Conservation (phyloP, 1,140 invertebrate genomes). For the Eufriesea mexicana region DNA sequence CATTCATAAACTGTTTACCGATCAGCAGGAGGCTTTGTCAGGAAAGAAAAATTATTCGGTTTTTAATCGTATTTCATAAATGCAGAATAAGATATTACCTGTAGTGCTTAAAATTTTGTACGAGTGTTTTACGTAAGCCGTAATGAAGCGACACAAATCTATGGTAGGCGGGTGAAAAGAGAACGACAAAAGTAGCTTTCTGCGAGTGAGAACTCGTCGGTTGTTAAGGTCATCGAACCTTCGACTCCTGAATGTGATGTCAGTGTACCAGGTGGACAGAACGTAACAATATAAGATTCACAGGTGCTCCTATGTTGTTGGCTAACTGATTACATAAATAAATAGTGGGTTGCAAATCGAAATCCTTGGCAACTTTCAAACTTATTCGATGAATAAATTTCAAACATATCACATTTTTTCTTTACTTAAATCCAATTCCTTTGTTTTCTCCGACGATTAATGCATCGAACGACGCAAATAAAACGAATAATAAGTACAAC, state of each 20-base stretch:
- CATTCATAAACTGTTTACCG: not conserved
- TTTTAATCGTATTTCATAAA: constrained; percentile 20
- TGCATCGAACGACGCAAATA: not conserved
- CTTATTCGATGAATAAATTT: too few relatives aligned
- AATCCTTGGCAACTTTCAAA: not conserved
- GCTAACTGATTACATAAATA: constrained; percentile 51
- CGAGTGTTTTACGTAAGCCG: constrained; percentile 39
- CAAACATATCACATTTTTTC: too few relatives aligned
- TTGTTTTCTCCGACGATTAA: not conserved
- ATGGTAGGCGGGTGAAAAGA: constrained; percentile 44
- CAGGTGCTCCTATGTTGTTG: constrained; percentile 31
- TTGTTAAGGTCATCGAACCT: constrained; percentile 61
- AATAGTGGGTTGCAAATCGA: constrained; percentile 16
- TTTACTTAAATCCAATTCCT: not conserved
- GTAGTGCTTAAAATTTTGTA: constrained; percentile 39
- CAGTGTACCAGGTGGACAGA: constrained; percentile 49
- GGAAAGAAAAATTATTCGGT: not conserved
- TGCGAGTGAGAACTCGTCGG: constrained; percentile 28
- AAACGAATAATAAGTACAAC: not conserved
- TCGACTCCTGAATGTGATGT: constrained; percentile 42
- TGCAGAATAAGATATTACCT: constrained; percentile 1
- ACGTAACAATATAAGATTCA: constrained; percentile 45
- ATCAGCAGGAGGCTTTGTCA: not conserved
- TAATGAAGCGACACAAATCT: constrained; percentile 37
- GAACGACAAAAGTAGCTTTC: constrained; percentile 38